phyloP scores from a whole-genome alignment of 2,888 invertebrate genomes.

The Hirtodrosophila confusa region DNA sequence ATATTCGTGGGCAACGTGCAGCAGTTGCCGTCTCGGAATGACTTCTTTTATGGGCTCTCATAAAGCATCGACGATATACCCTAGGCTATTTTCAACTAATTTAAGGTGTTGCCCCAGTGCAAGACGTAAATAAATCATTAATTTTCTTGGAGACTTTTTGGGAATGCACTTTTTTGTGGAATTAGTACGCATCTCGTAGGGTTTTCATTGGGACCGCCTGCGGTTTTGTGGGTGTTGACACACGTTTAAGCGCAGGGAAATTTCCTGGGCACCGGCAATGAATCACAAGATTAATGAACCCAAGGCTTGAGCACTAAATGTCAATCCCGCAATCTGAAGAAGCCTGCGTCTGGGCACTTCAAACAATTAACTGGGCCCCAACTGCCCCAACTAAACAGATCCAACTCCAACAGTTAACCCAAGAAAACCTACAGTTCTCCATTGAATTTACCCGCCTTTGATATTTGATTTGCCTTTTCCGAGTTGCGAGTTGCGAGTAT shows the following conservation, averaged over 20 bases:
- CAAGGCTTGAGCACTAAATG: constrained; percentile 54
- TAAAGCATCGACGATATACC: constrained; percentile 37
- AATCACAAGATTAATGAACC: constrained; percentile 71
- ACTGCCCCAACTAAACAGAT: neutral
- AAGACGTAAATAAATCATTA: constrained; percentile 74
- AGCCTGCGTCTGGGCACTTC: constrained; percentile 45
- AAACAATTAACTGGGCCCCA: constrained; percentile 59
- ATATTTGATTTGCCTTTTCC: constrained; percentile 79
- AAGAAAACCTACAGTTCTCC: constrained; percentile 31
- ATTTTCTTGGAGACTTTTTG: constrained; percentile 46
- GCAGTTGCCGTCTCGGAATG: constrained; percentile 42
- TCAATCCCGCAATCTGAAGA: constrained; percentile 66
- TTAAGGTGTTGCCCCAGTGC: constrained; percentile 76
- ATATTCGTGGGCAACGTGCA: constrained; percentile 49
- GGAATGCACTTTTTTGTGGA: constrained; percentile 33
- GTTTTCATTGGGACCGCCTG: constrained; percentile 55
- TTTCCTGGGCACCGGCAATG: constrained; percentile 38
- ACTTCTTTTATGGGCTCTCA: constrained; percentile 59
- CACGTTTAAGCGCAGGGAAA: constrained; percentile 50
- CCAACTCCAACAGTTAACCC: constrained; percentile 1
- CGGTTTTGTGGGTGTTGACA: constrained; percentile 81
- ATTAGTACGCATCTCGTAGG: constrained; percentile 6
- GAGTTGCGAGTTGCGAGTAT: constrained; percentile 40
- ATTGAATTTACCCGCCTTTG: constrained; percentile 63
- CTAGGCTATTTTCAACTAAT: constrained; percentile 60